These are phyloP conservation scores for Drosophila imparisetae DNA, from an alignment of 2,888 invertebrate genomes.

Conservation along the genomic window DNA sequence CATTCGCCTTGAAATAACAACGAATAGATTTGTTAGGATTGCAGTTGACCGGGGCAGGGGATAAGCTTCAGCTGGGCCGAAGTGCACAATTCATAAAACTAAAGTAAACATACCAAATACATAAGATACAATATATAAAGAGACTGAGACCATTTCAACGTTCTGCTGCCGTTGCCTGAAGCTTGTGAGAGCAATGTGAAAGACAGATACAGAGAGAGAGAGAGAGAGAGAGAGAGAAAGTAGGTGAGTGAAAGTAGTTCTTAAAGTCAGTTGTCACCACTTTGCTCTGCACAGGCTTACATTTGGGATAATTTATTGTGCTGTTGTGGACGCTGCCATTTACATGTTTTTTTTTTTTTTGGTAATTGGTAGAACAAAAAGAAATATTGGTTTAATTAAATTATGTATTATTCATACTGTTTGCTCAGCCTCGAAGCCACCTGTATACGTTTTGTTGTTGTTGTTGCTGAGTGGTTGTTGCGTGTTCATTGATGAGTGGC, in stretches of 20 bases:
- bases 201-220: not conserved
- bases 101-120: slow-evolving; percentile 55
- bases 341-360: slow-evolving; percentile 39
- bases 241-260: not conserved
- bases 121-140: slow-evolving; percentile 36
- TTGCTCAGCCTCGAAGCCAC: slow-evolving; percentile 79
- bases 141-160: slow-evolving; percentile 45
- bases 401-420: slow-evolving; percentile 84
- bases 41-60: slow-evolving; percentile 1
- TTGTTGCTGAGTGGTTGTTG: slow-evolving; percentile 37
- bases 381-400: slow-evolving; percentile 77
- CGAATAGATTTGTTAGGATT: slow-evolving; percentile 9
- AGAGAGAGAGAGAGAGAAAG: not conserved
- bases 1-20: not conserved
- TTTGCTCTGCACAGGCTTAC: slow-evolving; percentile 46
- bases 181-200: slow-evolving; percentile 47
- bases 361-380: slow-evolving; percentile 59
- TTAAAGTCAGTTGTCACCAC: slow-evolving; percentile 13
- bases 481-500: slow-evolving; percentile 35
- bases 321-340: slow-evolving; percentile 51
- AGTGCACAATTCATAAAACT: slow-evolving; percentile 56
- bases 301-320: slow-evolving; percentile 26
- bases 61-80: slow-evolving; percentile 61
- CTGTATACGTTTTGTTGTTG: slow-evolving; percentile 53
- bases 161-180: slow-evolving; percentile 44